Evolutionary conservation across 1,140 invertebrate species (phyloP).

Genomic region (Heliconius congener): DNA sequence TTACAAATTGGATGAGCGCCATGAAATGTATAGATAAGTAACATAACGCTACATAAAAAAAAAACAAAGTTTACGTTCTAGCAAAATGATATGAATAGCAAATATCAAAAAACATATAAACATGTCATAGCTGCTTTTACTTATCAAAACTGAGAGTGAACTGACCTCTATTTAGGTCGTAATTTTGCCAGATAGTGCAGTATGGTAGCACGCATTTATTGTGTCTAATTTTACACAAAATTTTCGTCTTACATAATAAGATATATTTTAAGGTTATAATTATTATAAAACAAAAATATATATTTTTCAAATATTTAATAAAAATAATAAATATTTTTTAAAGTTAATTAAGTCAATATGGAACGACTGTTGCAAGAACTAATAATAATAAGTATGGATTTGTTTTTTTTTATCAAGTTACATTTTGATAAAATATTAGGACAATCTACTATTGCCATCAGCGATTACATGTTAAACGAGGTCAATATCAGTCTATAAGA

Average conservation of each 20-base stretch:
- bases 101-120: conserved; percentile 1
- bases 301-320: too few species aligned
- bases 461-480: conserved; percentile 34
- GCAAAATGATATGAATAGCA: conserved; percentile 5
- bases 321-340: too few species aligned
- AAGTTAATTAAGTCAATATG: too few species aligned
- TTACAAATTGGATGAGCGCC: not conserved
- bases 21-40: not conserved
- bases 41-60: not conserved
- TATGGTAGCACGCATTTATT: not conserved
- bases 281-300: too few species aligned
- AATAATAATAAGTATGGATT: not conserved
- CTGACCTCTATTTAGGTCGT: conserved; percentile 44
- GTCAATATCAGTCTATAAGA: conserved; percentile 43
- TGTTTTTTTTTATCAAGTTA: not conserved
- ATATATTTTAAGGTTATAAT: too few species aligned
- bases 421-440: not conserved
- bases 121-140: not conserved
- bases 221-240: not conserved
- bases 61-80: not conserved
- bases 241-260: not conserved
- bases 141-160: conserved; percentile 32
- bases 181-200: conserved; percentile 23
- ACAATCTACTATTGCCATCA: conserved; percentile 17
- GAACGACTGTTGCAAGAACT: too few species aligned